Conservation (phyloP, 1,140 invertebrate genomes). For the Drosophila insularis region DNA sequence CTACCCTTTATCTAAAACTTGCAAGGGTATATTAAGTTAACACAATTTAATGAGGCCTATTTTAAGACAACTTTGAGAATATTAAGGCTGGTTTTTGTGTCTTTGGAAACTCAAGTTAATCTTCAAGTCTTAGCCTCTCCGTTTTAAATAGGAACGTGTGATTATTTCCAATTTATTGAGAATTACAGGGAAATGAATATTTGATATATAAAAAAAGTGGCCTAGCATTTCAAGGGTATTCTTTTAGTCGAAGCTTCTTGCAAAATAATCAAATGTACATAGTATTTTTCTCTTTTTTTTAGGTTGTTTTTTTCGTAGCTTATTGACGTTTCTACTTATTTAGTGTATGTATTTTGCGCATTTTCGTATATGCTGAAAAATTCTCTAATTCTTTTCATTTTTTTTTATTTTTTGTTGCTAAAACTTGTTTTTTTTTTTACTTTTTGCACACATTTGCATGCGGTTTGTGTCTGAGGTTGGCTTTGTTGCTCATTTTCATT, state of each 20-base stretch:
- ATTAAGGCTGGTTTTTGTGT: no score
- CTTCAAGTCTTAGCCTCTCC: no score
- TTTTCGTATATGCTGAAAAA: slow-evolving; percentile 70
- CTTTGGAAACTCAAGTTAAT: no score
- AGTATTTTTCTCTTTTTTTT: slow-evolving; percentile 24
- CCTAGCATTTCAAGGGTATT: slow-evolving; percentile 1
- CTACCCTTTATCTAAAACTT: background rate
- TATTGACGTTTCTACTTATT: slow-evolving; percentile 78
- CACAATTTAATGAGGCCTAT: no score
- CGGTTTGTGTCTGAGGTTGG: slow-evolving; percentile 60
- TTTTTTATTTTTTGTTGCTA: slow-evolving; percentile 32
- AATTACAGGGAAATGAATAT: no score
- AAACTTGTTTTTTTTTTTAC: slow-evolving; percentile 56
- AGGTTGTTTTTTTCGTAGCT: slow-evolving; percentile 37
- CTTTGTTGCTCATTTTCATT: slow-evolving; percentile 80
- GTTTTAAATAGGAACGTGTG: no score
- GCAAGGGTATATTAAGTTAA: background rate
- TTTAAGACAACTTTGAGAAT: no score
- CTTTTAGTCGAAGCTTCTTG: background rate
- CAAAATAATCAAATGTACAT: background rate
- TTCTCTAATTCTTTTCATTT: slow-evolving; percentile 53
- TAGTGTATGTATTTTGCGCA: slow-evolving; percentile 73
- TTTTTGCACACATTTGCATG: slow-evolving; percentile 64
- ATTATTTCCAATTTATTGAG: no score
- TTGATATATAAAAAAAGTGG: no score